These are phyloP conservation scores for Lota lota DNA, from an alignment of 2,113 vertebrate species.

Conservation along the genomic window DNA sequence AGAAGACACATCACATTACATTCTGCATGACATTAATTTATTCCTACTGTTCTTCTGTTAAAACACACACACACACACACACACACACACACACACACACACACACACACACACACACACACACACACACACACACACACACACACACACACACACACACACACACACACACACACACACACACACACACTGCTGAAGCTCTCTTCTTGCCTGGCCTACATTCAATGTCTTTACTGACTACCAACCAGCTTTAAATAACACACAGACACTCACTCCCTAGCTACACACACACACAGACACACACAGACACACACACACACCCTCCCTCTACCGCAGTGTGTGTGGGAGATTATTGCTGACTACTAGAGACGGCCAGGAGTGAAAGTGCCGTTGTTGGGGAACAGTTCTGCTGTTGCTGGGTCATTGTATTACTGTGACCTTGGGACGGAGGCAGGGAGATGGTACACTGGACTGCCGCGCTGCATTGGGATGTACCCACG, in stretches of 20 bases:
- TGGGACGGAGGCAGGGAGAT: too few relatives aligned
- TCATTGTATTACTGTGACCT: not conserved
- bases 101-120: not conserved
- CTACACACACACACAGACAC: not conserved
- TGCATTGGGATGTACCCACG: too few relatives aligned
- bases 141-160: conserved; percentile 1
- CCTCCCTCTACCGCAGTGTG: not conserved
- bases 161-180: not conserved
- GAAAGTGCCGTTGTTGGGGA: not conserved
- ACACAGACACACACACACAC: not conserved
- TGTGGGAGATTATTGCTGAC: not conserved
- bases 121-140: conserved; percentile 2
- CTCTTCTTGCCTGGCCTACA: not conserved
- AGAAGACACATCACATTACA: not conserved
- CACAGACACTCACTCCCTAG: not conserved
- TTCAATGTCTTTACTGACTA: not conserved
- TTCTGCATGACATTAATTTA: too few relatives aligned
- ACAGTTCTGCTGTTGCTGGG: conserved; percentile 1
- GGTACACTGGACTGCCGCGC: not conserved
- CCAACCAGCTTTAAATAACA: not conserved
- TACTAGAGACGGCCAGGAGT: not conserved
- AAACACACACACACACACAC: not conserved
- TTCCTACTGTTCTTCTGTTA: too few relatives aligned
- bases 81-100: not conserved
- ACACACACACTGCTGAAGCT: not conserved